Evolutionary conservation across 2,797 vertebrate genomes (phyloP).

Genomic region (Gymnothorax reevesii): DNA sequence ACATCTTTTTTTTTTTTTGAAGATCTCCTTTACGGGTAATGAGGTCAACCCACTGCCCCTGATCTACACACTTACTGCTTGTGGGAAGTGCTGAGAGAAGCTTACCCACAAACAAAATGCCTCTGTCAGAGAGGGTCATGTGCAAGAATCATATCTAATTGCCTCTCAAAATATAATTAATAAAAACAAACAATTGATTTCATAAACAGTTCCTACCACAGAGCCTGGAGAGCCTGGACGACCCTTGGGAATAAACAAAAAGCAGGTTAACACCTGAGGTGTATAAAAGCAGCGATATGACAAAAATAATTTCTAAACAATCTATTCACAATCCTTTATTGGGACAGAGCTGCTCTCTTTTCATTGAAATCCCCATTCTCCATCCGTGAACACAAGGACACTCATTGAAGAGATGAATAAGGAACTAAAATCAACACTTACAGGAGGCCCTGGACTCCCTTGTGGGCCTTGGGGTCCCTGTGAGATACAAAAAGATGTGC

Average conservation of each 20-base stretch:
- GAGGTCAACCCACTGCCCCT: background rate
- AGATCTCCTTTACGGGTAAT: slow-evolving; percentile 4
- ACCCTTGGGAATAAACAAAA: slow-evolving; percentile 71
- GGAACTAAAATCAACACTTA: slow-evolving; percentile 65
- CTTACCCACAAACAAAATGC: background rate
- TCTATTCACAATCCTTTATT: background rate
- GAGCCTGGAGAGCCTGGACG: slow-evolving; percentile 85
- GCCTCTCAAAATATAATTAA: background rate
- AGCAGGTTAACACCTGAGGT: slow-evolving; percentile 13
- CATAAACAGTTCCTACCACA: slow-evolving; percentile 73
- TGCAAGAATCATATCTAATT: background rate
- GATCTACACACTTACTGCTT: slow-evolving; percentile 14
- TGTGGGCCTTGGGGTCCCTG: slow-evolving; percentile 89
- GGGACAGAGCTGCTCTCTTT: background rate
- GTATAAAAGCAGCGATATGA: background rate
- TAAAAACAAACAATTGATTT: background rate
- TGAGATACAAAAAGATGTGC: slow-evolving; percentile 55
- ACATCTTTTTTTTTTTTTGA: slow-evolving; percentile 3
- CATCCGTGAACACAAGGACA: background rate
- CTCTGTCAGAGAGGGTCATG: background rate
- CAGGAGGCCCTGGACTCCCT: slow-evolving; percentile 85
- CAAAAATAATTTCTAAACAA: background rate
- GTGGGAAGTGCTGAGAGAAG: background rate
- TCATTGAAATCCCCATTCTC: background rate
- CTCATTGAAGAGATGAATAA: background rate